phyloP scores from a whole-genome alignment of 2,113 vertebrate genomes.

The Mormyrus iriodes region DNA sequence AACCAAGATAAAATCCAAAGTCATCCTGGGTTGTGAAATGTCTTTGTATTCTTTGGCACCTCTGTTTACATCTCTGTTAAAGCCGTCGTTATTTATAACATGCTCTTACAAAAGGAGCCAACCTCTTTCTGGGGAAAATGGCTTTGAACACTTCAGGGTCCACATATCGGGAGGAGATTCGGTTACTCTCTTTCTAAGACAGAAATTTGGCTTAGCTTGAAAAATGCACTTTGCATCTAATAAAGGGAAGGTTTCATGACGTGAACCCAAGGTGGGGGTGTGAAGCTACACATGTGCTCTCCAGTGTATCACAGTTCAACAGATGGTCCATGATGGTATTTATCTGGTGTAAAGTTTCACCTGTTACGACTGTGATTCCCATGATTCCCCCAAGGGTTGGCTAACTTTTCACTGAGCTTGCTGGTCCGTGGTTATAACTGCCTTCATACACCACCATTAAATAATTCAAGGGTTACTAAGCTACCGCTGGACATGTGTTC shows the following conservation, averaged over 20 bases:
- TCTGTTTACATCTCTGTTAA: background rate
- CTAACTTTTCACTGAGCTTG: background rate
- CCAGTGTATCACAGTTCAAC: background rate
- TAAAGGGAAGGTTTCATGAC: background rate
- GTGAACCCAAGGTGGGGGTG: background rate
- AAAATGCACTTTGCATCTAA: background rate
- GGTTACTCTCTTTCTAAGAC: background rate
- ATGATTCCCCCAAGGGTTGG: background rate
- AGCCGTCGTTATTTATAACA: background rate
- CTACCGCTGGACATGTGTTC: background rate
- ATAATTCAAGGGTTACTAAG: background rate
- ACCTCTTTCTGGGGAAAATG: background rate
- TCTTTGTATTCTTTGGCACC: background rate
- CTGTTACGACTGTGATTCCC: background rate
- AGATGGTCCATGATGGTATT: background rate
- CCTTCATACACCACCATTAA: background rate
- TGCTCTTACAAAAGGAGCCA: background rate
- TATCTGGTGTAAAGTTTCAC: background rate
- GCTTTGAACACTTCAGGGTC: background rate
- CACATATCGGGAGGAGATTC: background rate
- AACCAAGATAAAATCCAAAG: background rate
- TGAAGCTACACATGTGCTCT: background rate
- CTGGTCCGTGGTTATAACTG: background rate
- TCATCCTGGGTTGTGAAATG: background rate
- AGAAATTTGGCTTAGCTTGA: conserved; percentile 1